Base-by-base conservation (phyloP, 2,888 invertebrate species). In the Bellardia bayeri region DNA sequence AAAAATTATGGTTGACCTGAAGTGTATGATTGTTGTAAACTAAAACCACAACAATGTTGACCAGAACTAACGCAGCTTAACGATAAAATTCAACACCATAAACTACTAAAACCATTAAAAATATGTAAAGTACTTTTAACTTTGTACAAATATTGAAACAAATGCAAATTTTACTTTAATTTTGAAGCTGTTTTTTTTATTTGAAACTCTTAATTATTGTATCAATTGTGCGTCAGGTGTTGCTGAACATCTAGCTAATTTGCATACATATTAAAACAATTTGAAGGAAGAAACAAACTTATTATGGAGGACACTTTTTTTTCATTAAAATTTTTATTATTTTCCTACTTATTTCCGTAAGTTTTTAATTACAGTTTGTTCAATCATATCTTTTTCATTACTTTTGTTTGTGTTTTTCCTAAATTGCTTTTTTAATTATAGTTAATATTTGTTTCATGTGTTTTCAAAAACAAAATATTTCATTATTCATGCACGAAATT, bases 401-500 rank as follows among this genome's bases (percentile, higher is more conserved):
- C 37, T 23, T 23, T 56, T 23, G 2, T 56, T 56, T 23, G 23
- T 9, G 8, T 23, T 56, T 56, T 23, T 56, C 9, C 56, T n/a
- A 56, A 56, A 56, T 56, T 56, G 56, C 56, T 51, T 51, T 51
- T 51, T 51, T 51, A 51, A 51, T 51, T 51, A 51, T 51, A 14
- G 14, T 49, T 49, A 3, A 3, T 49, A 14, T 66, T 30, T 66
- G 7, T 45, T 9, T 23, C 37, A 40, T 16, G 9, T 42, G 9
- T 64, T 23, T 23, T 16, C 23, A 56, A 56, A 56, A 56, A 23
- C 23, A 4, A 9, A 64, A 64, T 11, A 42, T 64, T 42, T 7
- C 3, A 61, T 37, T 61, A 61, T 37, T 61, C 61, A 61, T 61
- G 61, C 33, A 61, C 33, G 7, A 61, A 61, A 61, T 33, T 33